These are phyloP conservation scores for Nannobrachium achirus DNA, from an alignment of 2,113 vertebrate species.

Conservation along the genomic window DNA sequence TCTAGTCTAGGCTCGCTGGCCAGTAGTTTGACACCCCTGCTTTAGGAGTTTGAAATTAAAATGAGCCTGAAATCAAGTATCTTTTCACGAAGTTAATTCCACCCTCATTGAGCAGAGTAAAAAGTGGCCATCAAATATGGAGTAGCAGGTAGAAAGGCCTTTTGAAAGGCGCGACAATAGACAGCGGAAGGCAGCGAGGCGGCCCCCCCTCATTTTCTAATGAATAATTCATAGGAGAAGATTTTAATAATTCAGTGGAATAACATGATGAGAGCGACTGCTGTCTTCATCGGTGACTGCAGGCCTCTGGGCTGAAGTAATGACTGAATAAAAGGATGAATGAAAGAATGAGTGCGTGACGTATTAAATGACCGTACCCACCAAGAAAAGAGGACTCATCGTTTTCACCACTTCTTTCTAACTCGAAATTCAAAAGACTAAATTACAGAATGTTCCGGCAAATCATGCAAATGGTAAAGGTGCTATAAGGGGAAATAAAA, in stretches of 20 bases:
- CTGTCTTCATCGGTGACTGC: slow-evolving; percentile 40
- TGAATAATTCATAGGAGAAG: slow-evolving; percentile 70
- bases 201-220: slow-evolving; percentile 41
- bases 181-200: slow-evolving; percentile 15
- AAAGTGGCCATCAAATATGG: slow-evolving; percentile 46
- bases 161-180: slow-evolving; percentile 28
- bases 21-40: neutral
- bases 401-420: neutral
- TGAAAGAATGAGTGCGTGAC: slow-evolving; percentile 34
- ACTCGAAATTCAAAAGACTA: no score
- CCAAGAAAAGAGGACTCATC: neutral
- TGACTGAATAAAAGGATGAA: slow-evolving; percentile 52
- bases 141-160: slow-evolving; percentile 40
- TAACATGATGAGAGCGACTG: slow-evolving; percentile 66
- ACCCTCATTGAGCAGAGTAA: slow-evolving; percentile 17
- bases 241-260: slow-evolving; percentile 78
- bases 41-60: slow-evolving; percentile 24
- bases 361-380: neutral
- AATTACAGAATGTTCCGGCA: no score
- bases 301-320: slow-evolving; percentile 33
- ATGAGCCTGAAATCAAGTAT: slow-evolving; percentile 21
- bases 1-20: neutral
- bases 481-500: no score
- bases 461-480: no score
- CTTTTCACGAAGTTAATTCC: neutral